Evolutionary conservation across 1,140 invertebrate genomes (phyloP).

Genomic region (Trichonephila clavata): DNA sequence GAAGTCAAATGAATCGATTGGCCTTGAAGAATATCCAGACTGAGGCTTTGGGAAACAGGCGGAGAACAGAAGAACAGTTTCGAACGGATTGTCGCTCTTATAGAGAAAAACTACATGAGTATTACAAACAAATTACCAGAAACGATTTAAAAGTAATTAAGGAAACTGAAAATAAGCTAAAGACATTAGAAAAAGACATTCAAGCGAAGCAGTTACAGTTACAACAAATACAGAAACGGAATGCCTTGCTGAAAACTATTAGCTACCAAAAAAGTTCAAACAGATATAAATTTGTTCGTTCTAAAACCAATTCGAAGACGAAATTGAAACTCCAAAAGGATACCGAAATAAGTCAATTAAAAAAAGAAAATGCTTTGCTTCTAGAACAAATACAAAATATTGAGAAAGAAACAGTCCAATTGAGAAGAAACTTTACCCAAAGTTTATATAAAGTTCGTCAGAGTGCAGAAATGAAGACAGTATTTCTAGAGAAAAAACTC

Average conservation of each 20-base stretch:
- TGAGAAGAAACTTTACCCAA: background rate
- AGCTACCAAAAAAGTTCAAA: background rate
- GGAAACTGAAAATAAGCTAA: background rate
- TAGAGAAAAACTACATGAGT: background rate
- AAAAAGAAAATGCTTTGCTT: constrained; percentile 15
- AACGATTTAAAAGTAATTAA: constrained; percentile 37
- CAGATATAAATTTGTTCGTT: too few species aligned
- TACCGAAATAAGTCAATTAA: background rate
- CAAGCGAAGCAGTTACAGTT: background rate
- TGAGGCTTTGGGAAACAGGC: constrained; percentile 11
- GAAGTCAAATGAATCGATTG: constrained; percentile 2
- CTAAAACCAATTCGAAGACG: background rate
- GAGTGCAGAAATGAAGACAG: constrained; percentile 34
- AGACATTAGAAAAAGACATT: background rate
- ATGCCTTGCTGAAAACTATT: background rate
- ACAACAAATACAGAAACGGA: background rate
- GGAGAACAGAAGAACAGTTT: background rate
- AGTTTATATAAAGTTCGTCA: constrained; percentile 31
- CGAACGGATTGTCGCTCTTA: background rate
- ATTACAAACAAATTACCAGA: constrained; percentile 38
- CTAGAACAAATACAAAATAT: background rate
- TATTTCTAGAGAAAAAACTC: constrained; percentile 13
- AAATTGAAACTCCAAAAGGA: background rate
- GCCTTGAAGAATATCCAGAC: background rate
- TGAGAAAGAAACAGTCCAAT: background rate